Evolutionary conservation across 1,140 invertebrate species (phyloP), one percentile per base, ranked within the genome.

Genomic region (Micrasema minimum): DNA sequence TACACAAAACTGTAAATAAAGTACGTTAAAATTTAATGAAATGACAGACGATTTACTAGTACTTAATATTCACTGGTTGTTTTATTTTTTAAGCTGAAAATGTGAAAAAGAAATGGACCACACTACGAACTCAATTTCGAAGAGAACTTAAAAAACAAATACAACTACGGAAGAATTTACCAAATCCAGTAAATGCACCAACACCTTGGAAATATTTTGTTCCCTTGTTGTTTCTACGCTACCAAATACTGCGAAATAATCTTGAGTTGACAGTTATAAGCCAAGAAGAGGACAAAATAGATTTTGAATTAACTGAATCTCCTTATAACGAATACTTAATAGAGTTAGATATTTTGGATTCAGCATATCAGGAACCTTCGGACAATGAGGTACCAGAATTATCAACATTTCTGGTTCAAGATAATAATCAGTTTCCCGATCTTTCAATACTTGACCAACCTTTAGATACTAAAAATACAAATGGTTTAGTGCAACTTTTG

Each of bases 31-130:
- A n/a, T n/a, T n/a, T n/a, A n/a, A n/a, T n/a, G n/a, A n/a, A n/a
- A n/a, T n/a, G n/a, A n/a, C n/a, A n/a, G n/a, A n/a, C n/a, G n/a
- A n/a, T n/a, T n/a, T n/a, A n/a, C n/a, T n/a, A n/a, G n/a, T n/a
- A n/a, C n/a, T n/a, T n/a, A n/a, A n/a, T n/a, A n/a, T n/a, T n/a
- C n/a, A n/a, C n/a, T n/a, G n/a, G n/a, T n/a, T n/a, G n/a, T n/a
- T n/a, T n/a, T n/a, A n/a, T n/a, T n/a, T 46, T 64, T 46, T n/a
- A n/a, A 64, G 59, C 16, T 46, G 59, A 64, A 46, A 64, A 64
- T 64, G 59, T 64, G 12, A 45, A 23, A 16, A 64, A 64, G 45
- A 64, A 64, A 48, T 64, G 59, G 59, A 12, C 41, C 7, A 64
- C 26, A 11, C 41, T 64, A 18, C 59, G 59, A 5, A 64, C 43